phyloP scores from a whole-genome alignment of 2,888 invertebrate genomes.

The Stenurella melanura region DNA sequence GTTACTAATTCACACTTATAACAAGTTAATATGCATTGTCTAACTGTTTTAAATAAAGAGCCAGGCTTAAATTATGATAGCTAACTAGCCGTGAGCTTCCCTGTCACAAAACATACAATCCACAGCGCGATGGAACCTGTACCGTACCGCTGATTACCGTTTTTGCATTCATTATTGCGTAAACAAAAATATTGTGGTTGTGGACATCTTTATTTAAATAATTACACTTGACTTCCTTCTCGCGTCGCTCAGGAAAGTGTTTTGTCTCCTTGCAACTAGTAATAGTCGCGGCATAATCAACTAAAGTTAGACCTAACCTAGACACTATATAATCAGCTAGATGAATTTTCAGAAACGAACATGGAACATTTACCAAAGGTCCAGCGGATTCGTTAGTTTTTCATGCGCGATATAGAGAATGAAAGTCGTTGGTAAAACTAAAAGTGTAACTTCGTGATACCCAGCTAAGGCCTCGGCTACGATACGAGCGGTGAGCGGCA shows the following conservation, averaged over 20 bases:
- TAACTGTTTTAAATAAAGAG: slow-evolving; percentile 32
- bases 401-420: no score
- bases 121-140: slow-evolving; percentile 9
- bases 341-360: no score
- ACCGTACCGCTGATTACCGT: slow-evolving; percentile 38
- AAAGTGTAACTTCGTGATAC: no score
- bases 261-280: neutral
- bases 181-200: slow-evolving; percentile 27
- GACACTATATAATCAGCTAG: no score
- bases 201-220: slow-evolving; percentile 26
- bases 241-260: neutral
- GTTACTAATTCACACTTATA: slow-evolving; percentile 24
- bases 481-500: no score
- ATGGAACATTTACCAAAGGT: no score
- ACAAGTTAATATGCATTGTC: slow-evolving; percentile 9
- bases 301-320: no score
- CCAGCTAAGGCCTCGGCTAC: no score
- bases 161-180: slow-evolving; percentile 34
- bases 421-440: no score
- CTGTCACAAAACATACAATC: slow-evolving; percentile 21
- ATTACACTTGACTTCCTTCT: slow-evolving; percentile 12
- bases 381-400: no score
- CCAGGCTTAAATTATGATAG: slow-evolving; percentile 17
- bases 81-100: slow-evolving; percentile 35
- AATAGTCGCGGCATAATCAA: no score